These are phyloP conservation scores for Unio delphinus DNA, from an alignment of 2,888 invertebrate genomes.

Conservation along the genomic window DNA sequence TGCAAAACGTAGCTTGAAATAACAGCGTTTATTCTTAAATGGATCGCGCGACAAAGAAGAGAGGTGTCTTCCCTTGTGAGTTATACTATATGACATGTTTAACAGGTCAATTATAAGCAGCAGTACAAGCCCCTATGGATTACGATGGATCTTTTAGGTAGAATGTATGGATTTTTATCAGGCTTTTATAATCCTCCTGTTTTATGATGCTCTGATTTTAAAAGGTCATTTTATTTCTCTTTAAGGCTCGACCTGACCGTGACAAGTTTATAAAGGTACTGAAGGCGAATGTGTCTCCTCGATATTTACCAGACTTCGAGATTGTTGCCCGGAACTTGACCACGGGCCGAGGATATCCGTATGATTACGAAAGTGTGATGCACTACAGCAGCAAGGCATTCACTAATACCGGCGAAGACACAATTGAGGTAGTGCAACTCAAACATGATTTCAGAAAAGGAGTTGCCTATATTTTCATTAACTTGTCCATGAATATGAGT, in stretches of 20 bases:
- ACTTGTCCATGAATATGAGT: neutral
- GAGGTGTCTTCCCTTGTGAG: too few relatives aligned
- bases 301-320: conserved; percentile 54
- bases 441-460: too few relatives aligned
- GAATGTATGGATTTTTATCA: too few relatives aligned
- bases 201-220: neutral
- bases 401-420: conserved; percentile 56
- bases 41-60: too few relatives aligned
- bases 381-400: conserved; percentile 63
- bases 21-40: too few relatives aligned
- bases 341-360: conserved; percentile 61
- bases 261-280: conserved; percentile 58
- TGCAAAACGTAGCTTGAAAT: too few relatives aligned
- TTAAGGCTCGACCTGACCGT: conserved; percentile 62
- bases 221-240: conserved; percentile 1
- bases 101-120: too few relatives aligned
- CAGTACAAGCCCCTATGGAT: too few relatives aligned
- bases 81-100: too few relatives aligned
- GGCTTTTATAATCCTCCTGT: too few relatives aligned
- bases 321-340: conserved; percentile 40
- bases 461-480: too few relatives aligned
- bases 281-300: conserved; percentile 55
- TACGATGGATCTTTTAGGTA: too few relatives aligned
- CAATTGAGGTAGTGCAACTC: conserved; percentile 50
- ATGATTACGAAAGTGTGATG: conserved; percentile 67